phyloP scores from a whole-genome alignment of 2,113 vertebrate genomes.

The Mesoclemmys tuberculata region DNA sequence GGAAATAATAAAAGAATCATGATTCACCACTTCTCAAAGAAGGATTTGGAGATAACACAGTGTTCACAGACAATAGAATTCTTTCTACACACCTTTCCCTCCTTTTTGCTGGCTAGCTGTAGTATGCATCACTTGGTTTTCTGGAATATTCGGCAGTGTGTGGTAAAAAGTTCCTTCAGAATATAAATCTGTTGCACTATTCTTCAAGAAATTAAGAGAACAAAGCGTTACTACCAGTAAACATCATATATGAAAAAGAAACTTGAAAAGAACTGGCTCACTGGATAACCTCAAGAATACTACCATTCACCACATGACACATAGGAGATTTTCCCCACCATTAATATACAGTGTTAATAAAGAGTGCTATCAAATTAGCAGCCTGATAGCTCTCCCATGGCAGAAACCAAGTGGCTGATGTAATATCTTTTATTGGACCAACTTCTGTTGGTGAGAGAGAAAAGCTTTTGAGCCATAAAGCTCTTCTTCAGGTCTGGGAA shows the following conservation, averaged over 20 bases:
- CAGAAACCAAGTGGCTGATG: neutral
- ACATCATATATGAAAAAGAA: neutral
- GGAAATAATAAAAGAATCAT: neutral
- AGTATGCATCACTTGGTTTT: slow-evolving; percentile 78
- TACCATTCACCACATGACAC: neutral
- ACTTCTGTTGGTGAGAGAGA: neutral
- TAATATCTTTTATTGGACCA: neutral
- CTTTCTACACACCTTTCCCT: slow-evolving; percentile 84
- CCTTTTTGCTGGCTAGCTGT: slow-evolving; percentile 77
- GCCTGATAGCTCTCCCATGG: neutral
- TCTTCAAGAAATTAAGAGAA: slow-evolving; percentile 65
- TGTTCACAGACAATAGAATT: neutral
- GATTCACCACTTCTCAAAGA: neutral
- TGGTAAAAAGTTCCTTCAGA: slow-evolving; percentile 76
- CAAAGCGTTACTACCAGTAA: neutral
- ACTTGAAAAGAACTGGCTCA: neutral
- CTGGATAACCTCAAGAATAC: neutral
- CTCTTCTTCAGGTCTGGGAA: neutral
- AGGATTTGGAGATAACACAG: neutral
- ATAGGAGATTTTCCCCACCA: neutral
- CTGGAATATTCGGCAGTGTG: slow-evolving; percentile 65
- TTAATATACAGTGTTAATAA: accelerated
- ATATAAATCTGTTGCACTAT: slow-evolving; percentile 74
- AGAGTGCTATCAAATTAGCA: neutral
- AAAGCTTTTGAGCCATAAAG: neutral